A percentile compares a stretch with the other conserved stretches of the same genome.
Conservation (phyloP, 2,113 vertebrate species). For the Mystacornis crossleyi region DNA sequence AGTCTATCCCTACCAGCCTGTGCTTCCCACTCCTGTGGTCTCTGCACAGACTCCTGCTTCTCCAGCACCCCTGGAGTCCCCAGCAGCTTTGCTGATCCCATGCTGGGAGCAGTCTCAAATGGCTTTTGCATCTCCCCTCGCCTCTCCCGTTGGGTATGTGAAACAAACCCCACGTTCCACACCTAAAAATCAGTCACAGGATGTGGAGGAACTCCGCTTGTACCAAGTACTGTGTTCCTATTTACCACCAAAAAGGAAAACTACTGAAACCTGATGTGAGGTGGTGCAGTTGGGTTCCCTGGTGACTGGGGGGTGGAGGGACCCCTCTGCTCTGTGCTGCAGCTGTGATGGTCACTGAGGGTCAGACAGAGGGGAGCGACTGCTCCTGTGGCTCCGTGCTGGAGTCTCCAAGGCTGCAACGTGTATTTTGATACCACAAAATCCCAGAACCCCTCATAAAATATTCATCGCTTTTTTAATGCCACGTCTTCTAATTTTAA, state of each 20-base stretch:
- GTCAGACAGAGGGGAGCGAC: fast-evolving
- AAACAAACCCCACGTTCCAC: background rate
- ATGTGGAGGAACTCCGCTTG: background rate
- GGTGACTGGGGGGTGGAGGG: background rate
- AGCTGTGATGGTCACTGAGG: background rate
- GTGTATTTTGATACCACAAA: slow-evolving; percentile 2
- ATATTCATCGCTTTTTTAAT: slow-evolving; percentile 39
- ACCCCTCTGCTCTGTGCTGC: background rate
- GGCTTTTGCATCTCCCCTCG: background rate
- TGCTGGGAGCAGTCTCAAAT: background rate
- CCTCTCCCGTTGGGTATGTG: background rate
- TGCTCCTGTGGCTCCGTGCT: background rate
- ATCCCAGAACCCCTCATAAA: slow-evolving; percentile 58
- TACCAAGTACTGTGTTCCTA: background rate
- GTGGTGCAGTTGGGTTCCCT: background rate
- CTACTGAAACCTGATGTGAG: fast-evolving
- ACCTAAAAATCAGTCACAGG: background rate
- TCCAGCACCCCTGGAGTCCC: background rate
- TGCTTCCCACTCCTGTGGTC: background rate
- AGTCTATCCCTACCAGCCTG: background rate
- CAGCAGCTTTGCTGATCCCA: background rate
- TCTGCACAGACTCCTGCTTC: background rate
- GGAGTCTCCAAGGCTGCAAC: slow-evolving; percentile 23
- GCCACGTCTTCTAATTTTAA: slow-evolving; percentile 64
- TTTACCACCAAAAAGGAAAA: background rate